Evolutionary conservation across 2,113 vertebrate species (phyloP).

Genomic region (Uropsilus gracilis): DNA sequence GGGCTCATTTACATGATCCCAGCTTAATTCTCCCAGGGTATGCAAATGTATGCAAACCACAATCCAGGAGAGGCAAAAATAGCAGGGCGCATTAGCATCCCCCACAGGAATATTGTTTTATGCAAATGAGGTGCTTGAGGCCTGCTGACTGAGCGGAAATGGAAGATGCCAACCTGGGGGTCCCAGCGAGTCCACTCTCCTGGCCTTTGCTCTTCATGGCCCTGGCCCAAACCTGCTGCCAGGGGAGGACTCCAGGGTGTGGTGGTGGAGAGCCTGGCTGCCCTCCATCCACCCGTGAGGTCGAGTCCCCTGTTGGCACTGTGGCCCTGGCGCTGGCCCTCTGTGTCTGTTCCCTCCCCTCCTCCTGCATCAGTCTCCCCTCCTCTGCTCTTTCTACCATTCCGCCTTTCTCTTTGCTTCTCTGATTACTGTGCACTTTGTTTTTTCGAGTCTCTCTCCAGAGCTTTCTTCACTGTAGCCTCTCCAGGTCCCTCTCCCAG

Average conservation of each 20-base stretch:
- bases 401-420: neutral
- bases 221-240: neutral
- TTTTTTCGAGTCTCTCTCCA: neutral
- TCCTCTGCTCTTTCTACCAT: rapidly evolving
- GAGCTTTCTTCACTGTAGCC: neutral
- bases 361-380: neutral
- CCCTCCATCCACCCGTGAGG: neutral
- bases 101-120: slow-evolving; percentile 93
- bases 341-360: neutral
- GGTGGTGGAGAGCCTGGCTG: neutral
- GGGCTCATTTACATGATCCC: slow-evolving; percentile 98
- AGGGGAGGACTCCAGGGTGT: too few relatives aligned
- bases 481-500: neutral
- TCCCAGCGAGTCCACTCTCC: neutral
- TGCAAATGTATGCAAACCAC: slow-evolving; percentile 99
- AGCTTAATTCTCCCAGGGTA: slow-evolving; percentile 98
- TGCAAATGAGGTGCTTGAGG: slow-evolving; percentile 87
- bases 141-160: slow-evolving; percentile 44
- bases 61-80: slow-evolving; percentile 99
- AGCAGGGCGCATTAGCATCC: slow-evolving; percentile 97
- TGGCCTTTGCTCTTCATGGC: neutral
- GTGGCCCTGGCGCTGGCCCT: neutral
- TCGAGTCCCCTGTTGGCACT: neutral
- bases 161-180: neutral
- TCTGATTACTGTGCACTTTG: neutral